These are phyloP conservation scores for Camelus bactrianus DNA, from an alignment of 2,113 vertebrate genomes.

Conservation along the genomic window DNA sequence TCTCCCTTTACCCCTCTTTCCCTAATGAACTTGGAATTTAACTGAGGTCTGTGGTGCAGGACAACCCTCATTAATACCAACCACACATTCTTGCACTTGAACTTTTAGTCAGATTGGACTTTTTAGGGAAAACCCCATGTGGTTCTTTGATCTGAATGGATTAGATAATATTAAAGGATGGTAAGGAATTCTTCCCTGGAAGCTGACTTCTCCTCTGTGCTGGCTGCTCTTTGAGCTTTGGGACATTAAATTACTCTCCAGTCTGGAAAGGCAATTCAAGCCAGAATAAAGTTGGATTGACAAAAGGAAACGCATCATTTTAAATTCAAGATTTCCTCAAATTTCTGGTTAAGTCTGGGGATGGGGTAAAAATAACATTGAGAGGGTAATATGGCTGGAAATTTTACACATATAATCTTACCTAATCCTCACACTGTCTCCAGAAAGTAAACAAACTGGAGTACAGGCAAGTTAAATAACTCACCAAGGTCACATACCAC, in stretches of 20 bases:
- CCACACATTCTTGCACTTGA: neutral
- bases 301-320: neutral
- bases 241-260: neutral
- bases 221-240: neutral
- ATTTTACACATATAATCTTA: neutral
- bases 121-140: neutral
- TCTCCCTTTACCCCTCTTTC: neutral
- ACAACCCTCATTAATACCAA: neutral
- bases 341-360: neutral
- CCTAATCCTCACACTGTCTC: neutral
- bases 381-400: neutral
- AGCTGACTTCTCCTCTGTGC: neutral
- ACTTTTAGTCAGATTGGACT: neutral
- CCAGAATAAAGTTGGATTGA: neutral
- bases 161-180: neutral
- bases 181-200: neutral
- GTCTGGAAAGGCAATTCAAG: conserved; percentile 7
- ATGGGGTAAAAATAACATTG: neutral
- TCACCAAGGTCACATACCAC: neutral
- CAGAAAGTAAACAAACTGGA: neutral
- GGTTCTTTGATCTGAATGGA: neutral
- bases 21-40: neutral
- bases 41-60: neutral
- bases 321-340: neutral
- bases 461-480: neutral